Base-by-base conservation (phyloP, 2,797 vertebrate species). In the Premnoplex brunnescens region DNA sequence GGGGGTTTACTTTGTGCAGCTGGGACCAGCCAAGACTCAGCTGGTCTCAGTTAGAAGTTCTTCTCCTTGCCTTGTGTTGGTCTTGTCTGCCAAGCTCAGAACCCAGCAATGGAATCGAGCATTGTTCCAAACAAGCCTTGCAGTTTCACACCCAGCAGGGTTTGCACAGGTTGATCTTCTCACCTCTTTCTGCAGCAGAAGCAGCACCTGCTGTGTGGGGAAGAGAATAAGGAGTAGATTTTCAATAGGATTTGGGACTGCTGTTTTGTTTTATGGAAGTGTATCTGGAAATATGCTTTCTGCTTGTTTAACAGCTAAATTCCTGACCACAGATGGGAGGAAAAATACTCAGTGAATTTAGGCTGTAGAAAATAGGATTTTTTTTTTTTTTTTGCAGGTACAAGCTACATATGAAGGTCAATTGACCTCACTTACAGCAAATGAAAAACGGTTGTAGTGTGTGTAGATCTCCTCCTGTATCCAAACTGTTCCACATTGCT, bases 91-190 rank as follows among this genome's bases (percentile, higher is more conserved):
- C 51, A 37, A 60, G 34, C 49, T 79, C 32, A 49, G 59, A 55
- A 63, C 16, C 14, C n/a, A 55, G 30, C 4, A 1, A 6, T 54
- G 62, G 60, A n/a, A 7, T 18, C 12, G 7, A 32, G 58, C 18
- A 11, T 44, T 4, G 3, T 16, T 36, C 24, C 46, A 5, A 68
- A 41, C 1, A 0, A 4, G 9, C 20, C 20, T 76, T 24, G 7
- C 5, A 26, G 19, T 51, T 58, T 27, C 64, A 60, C 11, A 60
- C 8, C 16, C 39, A 68, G 28, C 32, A 43, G 28, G 36, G 14
- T 34, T 55, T 41, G 5, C n/a, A 16, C n/a, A 72, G 37, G 1
- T 56, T 41, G 44, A 28, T 27, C 41, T 49, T 3, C 2, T 76
- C 28, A 17, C 8, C 23, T 74, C 15, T 28, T 76, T 48, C 60